These are phyloP conservation scores for Gastrophysa polygoni DNA, from an alignment of 2,888 invertebrate genomes.

Conservation along the genomic window DNA sequence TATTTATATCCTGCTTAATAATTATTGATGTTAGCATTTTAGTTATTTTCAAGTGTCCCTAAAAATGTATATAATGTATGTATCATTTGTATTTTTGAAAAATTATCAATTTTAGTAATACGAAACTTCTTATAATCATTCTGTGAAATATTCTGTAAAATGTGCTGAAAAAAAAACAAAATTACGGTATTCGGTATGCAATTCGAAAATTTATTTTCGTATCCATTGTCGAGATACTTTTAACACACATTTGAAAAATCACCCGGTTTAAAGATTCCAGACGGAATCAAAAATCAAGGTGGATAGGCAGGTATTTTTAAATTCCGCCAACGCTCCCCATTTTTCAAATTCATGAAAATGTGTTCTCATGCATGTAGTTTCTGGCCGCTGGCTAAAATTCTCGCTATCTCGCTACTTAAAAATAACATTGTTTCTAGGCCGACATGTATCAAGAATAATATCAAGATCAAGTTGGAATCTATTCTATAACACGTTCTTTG, in stretches of 20 bases:
- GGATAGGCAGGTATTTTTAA: background rate
- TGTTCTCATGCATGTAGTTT: background rate
- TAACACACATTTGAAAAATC: background rate
- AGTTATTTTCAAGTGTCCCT: no score
- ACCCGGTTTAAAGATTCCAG: background rate
- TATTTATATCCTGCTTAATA: no score
- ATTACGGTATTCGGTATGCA: no score
- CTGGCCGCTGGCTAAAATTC: background rate
- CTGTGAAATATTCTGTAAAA: no score
- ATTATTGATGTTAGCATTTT: no score
- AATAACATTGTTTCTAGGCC: slow-evolving; percentile 29
- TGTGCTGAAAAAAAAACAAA: no score
- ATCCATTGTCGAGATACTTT: no score
- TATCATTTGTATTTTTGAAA: no score
- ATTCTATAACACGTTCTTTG: background rate
- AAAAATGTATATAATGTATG: no score
- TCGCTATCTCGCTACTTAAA: slow-evolving; percentile 20
- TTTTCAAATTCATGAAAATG: background rate
- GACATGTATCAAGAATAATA: background rate
- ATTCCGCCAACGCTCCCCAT: background rate
- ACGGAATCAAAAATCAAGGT: background rate
- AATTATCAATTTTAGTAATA: no score
- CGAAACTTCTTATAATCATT: no score
- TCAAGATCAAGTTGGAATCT: background rate
- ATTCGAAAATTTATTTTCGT: no score